Conservation (phyloP, 2,888 invertebrate genomes). For the Selenia dentaria region DNA sequence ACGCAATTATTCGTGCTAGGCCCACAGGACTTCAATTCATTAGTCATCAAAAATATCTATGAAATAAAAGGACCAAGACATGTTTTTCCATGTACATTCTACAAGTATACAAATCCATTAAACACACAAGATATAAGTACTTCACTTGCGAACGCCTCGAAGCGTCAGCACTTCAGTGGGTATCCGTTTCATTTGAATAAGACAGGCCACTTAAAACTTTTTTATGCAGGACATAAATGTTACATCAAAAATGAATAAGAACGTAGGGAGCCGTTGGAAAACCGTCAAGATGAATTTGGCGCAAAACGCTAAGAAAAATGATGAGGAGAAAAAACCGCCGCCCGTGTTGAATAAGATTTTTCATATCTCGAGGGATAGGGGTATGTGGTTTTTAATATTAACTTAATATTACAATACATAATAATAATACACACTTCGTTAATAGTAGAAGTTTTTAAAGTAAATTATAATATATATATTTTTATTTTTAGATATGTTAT, state of each 20-base stretch:
- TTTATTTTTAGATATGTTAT: no score
- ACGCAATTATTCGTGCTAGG: no score
- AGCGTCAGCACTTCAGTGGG: slow-evolving; percentile 1
- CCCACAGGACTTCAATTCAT: no score
- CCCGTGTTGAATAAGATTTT: slow-evolving; percentile 51
- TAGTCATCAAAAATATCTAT: no score
- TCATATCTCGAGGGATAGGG: slow-evolving; percentile 59
- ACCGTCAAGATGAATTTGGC: slow-evolving; percentile 60
- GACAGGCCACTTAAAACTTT: slow-evolving; percentile 31
- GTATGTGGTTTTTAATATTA: slow-evolving; percentile 42
- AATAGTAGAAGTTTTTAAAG: no score
- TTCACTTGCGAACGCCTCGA: slow-evolving; percentile 29
- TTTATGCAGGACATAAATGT: slow-evolving; percentile 27
- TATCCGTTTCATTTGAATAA: slow-evolving; percentile 31
- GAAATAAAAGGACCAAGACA: slow-evolving; percentile 30
- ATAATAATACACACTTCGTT: no score
- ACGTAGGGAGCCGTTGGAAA: slow-evolving; percentile 61
- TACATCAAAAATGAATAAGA: slow-evolving; percentile 56
- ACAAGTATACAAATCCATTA: slow-evolving; percentile 21
- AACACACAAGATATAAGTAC: slow-evolving; percentile 19
- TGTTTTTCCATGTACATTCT: slow-evolving; percentile 4
- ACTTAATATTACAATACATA: no score
- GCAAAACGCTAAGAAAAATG: slow-evolving; percentile 45
- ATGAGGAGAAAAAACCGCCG: slow-evolving; percentile 40
- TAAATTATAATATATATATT: no score